Percentiles rank a stretch among this genome's conserved stretches.
These are phyloP conservation scores for Hemithea aestivaria DNA, from an alignment of 2,888 invertebrate genomes.

Conservation along the genomic window DNA sequence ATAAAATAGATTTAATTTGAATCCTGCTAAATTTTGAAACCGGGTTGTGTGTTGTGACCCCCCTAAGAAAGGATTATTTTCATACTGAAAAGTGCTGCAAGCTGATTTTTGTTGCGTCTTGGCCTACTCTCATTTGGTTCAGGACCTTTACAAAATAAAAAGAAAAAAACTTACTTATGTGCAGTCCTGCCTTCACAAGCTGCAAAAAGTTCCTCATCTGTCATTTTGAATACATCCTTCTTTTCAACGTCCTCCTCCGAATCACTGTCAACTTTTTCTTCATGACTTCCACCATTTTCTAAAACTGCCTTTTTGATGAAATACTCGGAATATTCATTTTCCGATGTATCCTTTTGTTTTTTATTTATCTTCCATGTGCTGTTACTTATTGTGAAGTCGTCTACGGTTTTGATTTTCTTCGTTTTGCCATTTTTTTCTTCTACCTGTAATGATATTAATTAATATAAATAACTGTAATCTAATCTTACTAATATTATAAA, in stretches of 20 bases:
- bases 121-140: too few species aligned
- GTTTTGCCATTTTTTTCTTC: constrained; percentile 63
- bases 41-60: too few species aligned
- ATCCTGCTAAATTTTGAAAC: too few species aligned
- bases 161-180: constrained; percentile 82
- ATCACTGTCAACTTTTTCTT: constrained; percentile 47
- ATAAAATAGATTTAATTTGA: too few species aligned
- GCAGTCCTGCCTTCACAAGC: constrained; percentile 90
- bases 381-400: constrained; percentile 60
- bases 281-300: constrained; percentile 48
- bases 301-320: constrained; percentile 62
- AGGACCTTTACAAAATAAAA: too few species aligned
- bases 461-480: too few species aligned
- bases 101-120: too few species aligned
- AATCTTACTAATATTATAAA: too few species aligned
- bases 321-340: constrained; percentile 53
- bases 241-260: constrained; percentile 43
- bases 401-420: constrained; percentile 60
- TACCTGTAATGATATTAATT: constrained; percentile 41
- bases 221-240: constrained; percentile 64
- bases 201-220: constrained; percentile 88
- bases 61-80: too few species aligned
- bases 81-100: too few species aligned
- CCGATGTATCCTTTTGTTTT: constrained; percentile 33
- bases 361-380: constrained; percentile 60